Percentiles rank a stretch among this genome's conserved stretches.
These are phyloP conservation scores for Thysanoteuthis rhombus DNA, from an alignment of 2,888 invertebrate species.

Conservation along the genomic window DNA sequence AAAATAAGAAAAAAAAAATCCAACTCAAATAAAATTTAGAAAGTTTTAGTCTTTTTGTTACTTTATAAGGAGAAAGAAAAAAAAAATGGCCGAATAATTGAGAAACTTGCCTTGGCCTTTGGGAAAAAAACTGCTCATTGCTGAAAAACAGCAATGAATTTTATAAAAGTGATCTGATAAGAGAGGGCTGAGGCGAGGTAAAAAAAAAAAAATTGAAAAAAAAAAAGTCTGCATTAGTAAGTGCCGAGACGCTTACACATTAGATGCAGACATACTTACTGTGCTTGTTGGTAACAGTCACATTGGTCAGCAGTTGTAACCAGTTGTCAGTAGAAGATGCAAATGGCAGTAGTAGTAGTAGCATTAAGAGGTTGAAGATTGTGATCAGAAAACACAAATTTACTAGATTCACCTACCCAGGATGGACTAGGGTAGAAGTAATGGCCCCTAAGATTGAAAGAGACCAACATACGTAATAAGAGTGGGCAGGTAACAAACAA, in stretches of 20 bases:
- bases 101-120: not conserved
- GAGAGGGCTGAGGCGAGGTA: no score
- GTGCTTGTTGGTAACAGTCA: not conserved
- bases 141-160: not conserved
- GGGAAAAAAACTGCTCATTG: not conserved
- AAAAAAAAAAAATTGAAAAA: not conserved
- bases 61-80: not conserved
- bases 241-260: not conserved
- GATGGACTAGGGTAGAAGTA: not conserved
- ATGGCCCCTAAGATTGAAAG: not conserved
- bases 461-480: not conserved
- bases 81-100: no score
- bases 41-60: no score
- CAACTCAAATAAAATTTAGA: not conserved
- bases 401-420: not conserved
- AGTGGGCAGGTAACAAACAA: not conserved
- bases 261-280: conserved; percentile 19
- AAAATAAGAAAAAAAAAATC: not conserved
- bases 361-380: not conserved
- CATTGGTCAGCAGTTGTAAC: conserved; percentile 22
- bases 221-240: not conserved
- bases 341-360: conserved; percentile 16
- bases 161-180: not conserved
- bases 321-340: not conserved
- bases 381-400: no score